phyloP scores from a whole-genome alignment of 1,140 invertebrate genomes.

The Tetramorium alpestre region DNA sequence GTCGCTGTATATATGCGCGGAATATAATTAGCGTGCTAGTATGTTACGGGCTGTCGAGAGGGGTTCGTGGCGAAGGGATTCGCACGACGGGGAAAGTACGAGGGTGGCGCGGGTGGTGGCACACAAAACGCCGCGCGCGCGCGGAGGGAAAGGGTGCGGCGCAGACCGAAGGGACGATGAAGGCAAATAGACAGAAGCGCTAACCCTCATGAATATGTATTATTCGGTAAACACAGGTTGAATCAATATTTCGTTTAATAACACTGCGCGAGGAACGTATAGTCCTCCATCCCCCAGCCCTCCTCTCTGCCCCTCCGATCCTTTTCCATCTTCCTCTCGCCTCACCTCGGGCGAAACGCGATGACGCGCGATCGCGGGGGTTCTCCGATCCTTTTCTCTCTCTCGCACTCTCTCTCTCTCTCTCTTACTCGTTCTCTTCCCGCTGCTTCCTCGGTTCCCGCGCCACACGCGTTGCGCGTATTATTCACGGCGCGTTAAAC shows the following conservation, averaged over 20 bases:
- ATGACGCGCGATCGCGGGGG: conserved; percentile 20
- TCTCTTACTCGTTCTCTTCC: neutral
- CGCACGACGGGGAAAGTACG: conserved; percentile 18
- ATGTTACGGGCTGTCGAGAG: conserved; percentile 37
- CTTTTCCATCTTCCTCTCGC: too few relatives aligned
- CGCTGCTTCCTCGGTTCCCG: conserved; percentile 4
- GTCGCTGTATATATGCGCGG: conserved; percentile 26
- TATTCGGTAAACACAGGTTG: conserved; percentile 85
- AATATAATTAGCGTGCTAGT: conserved; percentile 54
- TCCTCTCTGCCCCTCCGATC: neutral
- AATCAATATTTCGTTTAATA: conserved; percentile 87
- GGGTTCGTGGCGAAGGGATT: conserved; percentile 20
- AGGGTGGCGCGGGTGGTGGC: neutral
- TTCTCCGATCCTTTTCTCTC: neutral
- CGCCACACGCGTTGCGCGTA: conserved; percentile 68
- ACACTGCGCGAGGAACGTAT: conserved; percentile 76
- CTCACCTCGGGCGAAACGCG: conserved; percentile 8
- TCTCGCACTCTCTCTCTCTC: neutral
- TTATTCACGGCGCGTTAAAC: conserved; percentile 81
- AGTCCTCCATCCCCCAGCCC: conserved; percentile 36
- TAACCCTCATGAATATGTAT: conserved; percentile 85
- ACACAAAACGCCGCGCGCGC: conserved; percentile 23
- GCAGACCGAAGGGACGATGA: conserved; percentile 69
- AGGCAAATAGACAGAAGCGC: conserved; percentile 80
- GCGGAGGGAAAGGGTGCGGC: conserved; percentile 26